Evolutionary conservation across 2,113 vertebrate species (phyloP).

Genomic region (Mirza zaza): DNA sequence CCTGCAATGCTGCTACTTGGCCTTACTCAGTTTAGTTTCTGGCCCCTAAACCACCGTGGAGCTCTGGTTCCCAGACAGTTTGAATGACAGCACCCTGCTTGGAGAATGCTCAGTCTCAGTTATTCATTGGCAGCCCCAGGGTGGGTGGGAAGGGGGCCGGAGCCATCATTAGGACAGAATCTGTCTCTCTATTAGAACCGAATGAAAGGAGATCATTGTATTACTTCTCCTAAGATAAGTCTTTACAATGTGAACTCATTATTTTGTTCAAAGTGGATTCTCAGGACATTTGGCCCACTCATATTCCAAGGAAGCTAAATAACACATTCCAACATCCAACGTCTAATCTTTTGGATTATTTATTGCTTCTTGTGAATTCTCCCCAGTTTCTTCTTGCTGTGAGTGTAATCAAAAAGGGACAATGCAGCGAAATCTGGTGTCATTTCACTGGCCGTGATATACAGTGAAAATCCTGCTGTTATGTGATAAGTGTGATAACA

Average conservation of each 20-base stretch:
- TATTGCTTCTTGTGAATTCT: background rate
- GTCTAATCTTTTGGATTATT: background rate
- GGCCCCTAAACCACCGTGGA: accelerated
- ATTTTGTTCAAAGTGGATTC: background rate
- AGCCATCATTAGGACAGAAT: background rate
- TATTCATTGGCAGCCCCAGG: background rate
- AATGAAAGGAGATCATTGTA: background rate
- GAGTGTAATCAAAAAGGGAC: background rate
- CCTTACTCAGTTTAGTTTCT: background rate
- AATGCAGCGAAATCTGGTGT: background rate
- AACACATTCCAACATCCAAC: background rate
- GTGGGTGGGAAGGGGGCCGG: too few relatives aligned
- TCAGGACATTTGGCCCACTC: background rate
- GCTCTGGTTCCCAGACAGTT: background rate
- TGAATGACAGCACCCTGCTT: background rate
- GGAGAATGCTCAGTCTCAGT: background rate
- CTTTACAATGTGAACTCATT: background rate
- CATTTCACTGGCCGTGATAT: background rate
- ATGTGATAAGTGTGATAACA: background rate
- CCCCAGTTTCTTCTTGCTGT: background rate
- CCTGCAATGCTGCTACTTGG: accelerated
- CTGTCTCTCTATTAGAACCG: background rate
- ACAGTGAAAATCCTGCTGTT: background rate
- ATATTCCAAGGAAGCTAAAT: background rate
- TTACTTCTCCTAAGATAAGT: background rate